Evolutionary conservation across 2,888 invertebrate genomes (phyloP), one percentile per base, ranked within the genome.

Genomic region (Pollenia amentaria): DNA sequence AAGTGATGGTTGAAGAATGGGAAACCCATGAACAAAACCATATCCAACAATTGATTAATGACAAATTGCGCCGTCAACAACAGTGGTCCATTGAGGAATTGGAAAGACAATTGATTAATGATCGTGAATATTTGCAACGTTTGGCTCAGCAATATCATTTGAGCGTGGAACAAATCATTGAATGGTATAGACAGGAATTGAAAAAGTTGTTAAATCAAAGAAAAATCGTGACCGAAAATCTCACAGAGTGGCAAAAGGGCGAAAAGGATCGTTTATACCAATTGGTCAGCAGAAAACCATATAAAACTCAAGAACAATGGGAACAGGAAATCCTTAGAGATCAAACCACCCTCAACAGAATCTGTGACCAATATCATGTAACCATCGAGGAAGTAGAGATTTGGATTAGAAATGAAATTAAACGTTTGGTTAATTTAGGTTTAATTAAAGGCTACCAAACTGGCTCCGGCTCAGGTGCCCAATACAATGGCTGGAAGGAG

Each of bases 11-110:
- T 0, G 89, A 89, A 18, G 89, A 91, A 42, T 93, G 93, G 93
- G 89, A 93, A 65, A 76, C 78, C 9, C 82, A 88, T 40, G 93
- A 93, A 78, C 88, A 91, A 12, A 77, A 88, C 0, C 84, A 92
- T 64, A 89, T 92, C 11, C 90, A 92, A 29, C 89, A 91, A 48
- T 80, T 93, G 48, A 89, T 93, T 8, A 88, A 90, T 16, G 89
- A 92, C 3, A 90, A 89, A 77, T 57, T 88, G 10, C 89, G 90
- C 9, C 90, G 89, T 6, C 89, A 89, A 16, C 90, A 90, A 11
- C 89, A 90, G 42, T 92, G 92, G 92, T 92, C 92, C 44, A 89
- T 92, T 7, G 92, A 93, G 51, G 93, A 93, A 78, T 83, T 93
- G 10, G 90, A 91, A 73, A 78, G 91, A 3, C 90, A 90, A 42